Percentiles rank a stretch among this genome's conserved stretches.
Conservation (phyloP, 2,113 vertebrate genomes). For the Channa argus region DNA sequence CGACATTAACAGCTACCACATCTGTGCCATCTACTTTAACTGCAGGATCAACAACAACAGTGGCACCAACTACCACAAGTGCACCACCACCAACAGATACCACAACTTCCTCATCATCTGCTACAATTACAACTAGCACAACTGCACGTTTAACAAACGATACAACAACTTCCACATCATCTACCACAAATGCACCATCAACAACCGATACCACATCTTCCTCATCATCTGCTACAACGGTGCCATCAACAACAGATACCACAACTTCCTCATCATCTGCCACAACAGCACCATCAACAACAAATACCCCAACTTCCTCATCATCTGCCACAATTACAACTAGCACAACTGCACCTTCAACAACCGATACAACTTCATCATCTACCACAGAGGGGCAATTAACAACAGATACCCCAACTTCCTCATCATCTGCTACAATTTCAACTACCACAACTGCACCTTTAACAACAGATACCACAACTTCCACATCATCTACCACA, state of each 20-base stretch:
- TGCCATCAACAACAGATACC: background rate
- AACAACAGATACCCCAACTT: background rate
- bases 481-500: no score
- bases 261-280: no score
- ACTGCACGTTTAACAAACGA: no score
- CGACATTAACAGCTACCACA: no score
- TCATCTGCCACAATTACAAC: background rate
- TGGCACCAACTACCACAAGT: no score
- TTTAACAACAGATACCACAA: background rate
- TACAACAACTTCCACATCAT: background rate
- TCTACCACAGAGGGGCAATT: background rate
- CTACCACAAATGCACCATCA: background rate
- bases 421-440: background rate
- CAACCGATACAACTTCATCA: no score
- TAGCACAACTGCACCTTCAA: no score
- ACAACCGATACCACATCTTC: background rate
- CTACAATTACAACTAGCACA: no score
- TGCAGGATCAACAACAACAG: no score
- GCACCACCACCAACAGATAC: no score
- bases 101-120: no score
- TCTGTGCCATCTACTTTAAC: no score
- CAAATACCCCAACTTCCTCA: background rate
- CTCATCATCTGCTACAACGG: background rate
- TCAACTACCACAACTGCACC: background rate
- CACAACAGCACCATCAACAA: background rate